Evolutionary conservation across 2,113 vertebrate genomes (phyloP).

Genomic region (Protomyctophum bolini): DNA sequence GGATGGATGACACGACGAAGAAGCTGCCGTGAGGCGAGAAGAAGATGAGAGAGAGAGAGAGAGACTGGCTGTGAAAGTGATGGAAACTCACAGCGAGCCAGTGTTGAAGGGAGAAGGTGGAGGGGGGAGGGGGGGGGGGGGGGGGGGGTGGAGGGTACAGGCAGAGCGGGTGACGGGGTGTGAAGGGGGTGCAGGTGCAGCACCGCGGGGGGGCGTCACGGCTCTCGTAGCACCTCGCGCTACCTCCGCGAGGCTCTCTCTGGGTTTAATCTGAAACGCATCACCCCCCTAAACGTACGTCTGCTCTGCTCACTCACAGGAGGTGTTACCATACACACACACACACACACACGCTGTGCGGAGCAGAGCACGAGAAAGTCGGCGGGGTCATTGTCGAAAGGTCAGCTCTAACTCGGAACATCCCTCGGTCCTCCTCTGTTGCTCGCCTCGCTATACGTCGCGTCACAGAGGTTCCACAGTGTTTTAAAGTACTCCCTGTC

Average conservation of each 20-base stretch:
- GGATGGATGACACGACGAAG: conserved; percentile 21
- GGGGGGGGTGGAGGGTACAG: conserved; percentile 1
- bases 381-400: not conserved
- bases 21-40: conserved; percentile 14
- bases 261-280: not conserved
- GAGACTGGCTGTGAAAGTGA: conserved; percentile 24
- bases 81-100: conserved; percentile 24
- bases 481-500: conserved; percentile 6
- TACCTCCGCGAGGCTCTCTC: too few relatives aligned
- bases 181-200: not conserved
- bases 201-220: not conserved
- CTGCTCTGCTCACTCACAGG: not conserved
- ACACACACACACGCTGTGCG: not conserved
- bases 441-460: not conserved
- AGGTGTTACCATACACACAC: not conserved
- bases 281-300: not conserved
- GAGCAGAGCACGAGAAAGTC: not conserved
- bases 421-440: not conserved
- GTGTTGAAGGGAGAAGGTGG: conserved; percentile 21
- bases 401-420: conserved; percentile 5
- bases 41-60: not conserved
- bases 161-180: not conserved
- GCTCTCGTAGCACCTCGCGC: not conserved
- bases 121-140: not conserved
- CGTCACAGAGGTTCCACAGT: not conserved